phyloP scores from a whole-genome alignment of 2,888 invertebrate species.

The Agrilus mali region DNA sequence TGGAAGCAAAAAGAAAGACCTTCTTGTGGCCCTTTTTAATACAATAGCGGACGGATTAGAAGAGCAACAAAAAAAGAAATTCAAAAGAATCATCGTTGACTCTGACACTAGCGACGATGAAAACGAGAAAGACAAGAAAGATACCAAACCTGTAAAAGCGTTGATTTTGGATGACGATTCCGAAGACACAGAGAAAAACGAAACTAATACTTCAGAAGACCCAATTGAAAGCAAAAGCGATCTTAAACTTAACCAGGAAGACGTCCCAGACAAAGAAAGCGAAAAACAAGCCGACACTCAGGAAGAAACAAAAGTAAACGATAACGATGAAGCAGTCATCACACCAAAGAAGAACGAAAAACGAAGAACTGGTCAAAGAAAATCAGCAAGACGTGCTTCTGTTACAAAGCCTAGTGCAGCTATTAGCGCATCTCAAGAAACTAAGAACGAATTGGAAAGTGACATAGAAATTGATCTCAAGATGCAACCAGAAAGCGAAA shows the following conservation, averaged over 20 bases:
- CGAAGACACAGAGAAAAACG: conserved; percentile 15
- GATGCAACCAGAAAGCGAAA: background rate
- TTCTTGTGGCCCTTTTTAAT: conserved; percentile 20
- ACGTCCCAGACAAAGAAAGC: conserved; percentile 8
- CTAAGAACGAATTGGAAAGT: too few relatives aligned
- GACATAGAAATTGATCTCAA: too few relatives aligned
- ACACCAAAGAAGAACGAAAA: background rate
- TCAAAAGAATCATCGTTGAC: conserved; percentile 44
- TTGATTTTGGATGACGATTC: conserved; percentile 22
- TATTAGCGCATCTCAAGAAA: too few relatives aligned
- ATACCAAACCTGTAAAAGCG: conserved; percentile 21
- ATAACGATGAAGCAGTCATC: background rate
- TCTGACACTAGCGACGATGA: conserved; percentile 39
- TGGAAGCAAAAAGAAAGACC: conserved; percentile 20
- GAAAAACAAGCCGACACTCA: conserved; percentile 7
- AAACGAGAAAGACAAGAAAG: conserved; percentile 26
- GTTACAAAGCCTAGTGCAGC: too few relatives aligned
- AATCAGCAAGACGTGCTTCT: background rate
- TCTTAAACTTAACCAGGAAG: conserved; percentile 5
- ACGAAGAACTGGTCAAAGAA: background rate
- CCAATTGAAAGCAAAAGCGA: conserved; percentile 8
- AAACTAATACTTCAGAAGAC: conserved; percentile 11
- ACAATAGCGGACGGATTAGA: conserved; percentile 22
- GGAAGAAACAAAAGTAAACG: conserved; percentile 7
- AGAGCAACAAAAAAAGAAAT: conserved; percentile 36